Base-by-base conservation (phyloP, 1,140 invertebrate species). In the Pectinophora gossypiella region DNA sequence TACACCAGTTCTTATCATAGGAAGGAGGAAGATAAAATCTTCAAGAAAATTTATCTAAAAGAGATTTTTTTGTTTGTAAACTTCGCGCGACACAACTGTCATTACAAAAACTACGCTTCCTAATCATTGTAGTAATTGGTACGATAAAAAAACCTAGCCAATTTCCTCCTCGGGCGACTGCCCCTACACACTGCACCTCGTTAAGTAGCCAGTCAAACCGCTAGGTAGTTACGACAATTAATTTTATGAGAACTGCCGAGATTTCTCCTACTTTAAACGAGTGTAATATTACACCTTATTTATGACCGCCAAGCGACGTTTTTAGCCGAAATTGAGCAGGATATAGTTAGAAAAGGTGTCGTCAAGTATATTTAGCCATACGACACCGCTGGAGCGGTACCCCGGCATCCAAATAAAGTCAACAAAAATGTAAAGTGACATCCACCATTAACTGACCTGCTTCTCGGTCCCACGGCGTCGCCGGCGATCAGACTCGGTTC, bases 371-470 rank as follows among this genome's bases (percentile, higher is more conserved):
- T 70, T 68, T 57, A 64, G 64, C 64, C 47, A 77, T 64, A 68
- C 65, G 75, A 81, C 64, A 76, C 70, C 61, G 56, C 67, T 72
- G 67, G 62, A 80, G 61, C 38, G 48, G 50, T 44, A 50, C 58
- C 65, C 73, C 72, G 76, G 73, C 70, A 64, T 63, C 82, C 79
- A 83, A 83, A 83, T 83, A 83, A 78, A 85, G 79, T 68, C 72
- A 72, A 67, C 57, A 65, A 68, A 73, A 63, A n/a, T 4, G 13
- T 4, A 38, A 21, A 20, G 12, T 72, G 61, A 66, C 59, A 67
- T 61, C 53, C 53, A 48, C 53, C 55, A 75, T 68, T 59, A 70
- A 68, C 82, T 80, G 69, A 83, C 79, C 82, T 83, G 68, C 73
- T 65, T 76, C 53, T 51, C 44, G 48, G 55, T 64, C 46, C 59